A percentile compares a stretch with the other conserved stretches of the same genome.
Evolutionary conservation across 2,797 vertebrate genomes (phyloP).

Genomic region (Pteropus rufus): DNA sequence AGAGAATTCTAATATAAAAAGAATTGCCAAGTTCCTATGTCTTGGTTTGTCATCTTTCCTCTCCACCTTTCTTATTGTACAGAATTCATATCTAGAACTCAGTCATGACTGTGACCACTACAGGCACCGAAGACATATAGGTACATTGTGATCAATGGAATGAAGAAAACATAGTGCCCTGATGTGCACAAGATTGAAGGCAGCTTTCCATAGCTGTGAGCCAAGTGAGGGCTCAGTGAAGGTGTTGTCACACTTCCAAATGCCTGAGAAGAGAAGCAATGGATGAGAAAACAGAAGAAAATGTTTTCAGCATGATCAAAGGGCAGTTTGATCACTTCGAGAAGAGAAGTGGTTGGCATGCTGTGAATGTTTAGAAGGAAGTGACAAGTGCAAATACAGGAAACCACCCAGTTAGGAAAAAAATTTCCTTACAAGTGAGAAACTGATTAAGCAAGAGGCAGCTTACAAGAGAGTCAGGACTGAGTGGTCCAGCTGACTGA

Average conservation of each 20-base stretch:
- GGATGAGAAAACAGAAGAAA: neutral
- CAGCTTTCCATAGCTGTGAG: neutral
- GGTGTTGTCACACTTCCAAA: neutral
- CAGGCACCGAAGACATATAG: accelerated
- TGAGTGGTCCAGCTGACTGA: neutral
- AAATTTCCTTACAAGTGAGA: neutral
- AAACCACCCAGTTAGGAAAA: neutral
- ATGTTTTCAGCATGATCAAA: neutral
- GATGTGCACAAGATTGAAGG: neutral
- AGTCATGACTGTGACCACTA: neutral
- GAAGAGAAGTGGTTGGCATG: neutral
- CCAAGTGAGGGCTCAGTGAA: neutral
- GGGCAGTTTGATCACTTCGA: neutral
- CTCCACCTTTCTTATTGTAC: neutral
- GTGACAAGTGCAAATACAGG: neutral
- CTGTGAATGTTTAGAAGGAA: neutral
- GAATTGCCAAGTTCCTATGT: neutral
- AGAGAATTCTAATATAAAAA: neutral
- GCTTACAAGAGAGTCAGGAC: neutral
- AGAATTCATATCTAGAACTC: neutral
- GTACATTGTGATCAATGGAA: accelerated
- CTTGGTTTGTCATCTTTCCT: neutral
- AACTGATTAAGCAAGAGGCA: neutral
- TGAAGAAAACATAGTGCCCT: neutral
- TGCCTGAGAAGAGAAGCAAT: neutral